phyloP scores from a whole-genome alignment of 1,140 invertebrate genomes.

The Anastatus disparis region DNA sequence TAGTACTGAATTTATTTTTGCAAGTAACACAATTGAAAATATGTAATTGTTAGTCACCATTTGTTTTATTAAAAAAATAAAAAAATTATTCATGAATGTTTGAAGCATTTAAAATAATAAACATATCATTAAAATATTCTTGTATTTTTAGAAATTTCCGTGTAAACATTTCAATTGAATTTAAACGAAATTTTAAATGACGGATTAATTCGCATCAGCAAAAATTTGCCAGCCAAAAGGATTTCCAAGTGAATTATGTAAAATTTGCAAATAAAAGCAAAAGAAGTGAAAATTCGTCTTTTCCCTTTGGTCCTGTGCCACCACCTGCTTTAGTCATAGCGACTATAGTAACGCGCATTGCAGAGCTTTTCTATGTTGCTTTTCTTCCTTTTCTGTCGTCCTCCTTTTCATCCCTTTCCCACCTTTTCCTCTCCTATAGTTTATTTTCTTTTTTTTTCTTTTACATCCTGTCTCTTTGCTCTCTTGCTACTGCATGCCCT shows the following conservation, averaged over 20 bases:
- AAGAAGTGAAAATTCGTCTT: not conserved
- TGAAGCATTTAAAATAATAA: no score
- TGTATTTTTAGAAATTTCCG: no score
- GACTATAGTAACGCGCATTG: not conserved
- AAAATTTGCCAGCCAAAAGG: not conserved
- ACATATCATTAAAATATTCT: no score
- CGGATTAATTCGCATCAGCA: not conserved
- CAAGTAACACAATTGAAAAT: no score
- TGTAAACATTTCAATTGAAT: no score
- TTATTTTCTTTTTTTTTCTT: not conserved
- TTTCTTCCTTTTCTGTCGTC: not conserved
- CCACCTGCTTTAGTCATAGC: conserved; percentile 16
- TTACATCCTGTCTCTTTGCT: no score
- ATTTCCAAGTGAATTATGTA: not conserved
- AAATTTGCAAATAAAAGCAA: not conserved
- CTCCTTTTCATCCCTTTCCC: not conserved
- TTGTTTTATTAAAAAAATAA: no score
- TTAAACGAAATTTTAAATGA: no score
- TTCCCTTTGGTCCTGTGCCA: conserved; percentile 12
- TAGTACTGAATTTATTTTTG: no score
- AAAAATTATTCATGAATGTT: no score
- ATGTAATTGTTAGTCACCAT: no score
- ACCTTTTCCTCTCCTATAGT: not conserved
- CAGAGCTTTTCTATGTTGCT: not conserved
- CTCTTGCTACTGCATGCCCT: no score